A percentile compares a stretch with the other conserved stretches of the same genome.
These are phyloP conservation scores for Linyphia triangularis DNA, from an alignment of 2,888 invertebrate genomes.

Conservation along the genomic window DNA sequence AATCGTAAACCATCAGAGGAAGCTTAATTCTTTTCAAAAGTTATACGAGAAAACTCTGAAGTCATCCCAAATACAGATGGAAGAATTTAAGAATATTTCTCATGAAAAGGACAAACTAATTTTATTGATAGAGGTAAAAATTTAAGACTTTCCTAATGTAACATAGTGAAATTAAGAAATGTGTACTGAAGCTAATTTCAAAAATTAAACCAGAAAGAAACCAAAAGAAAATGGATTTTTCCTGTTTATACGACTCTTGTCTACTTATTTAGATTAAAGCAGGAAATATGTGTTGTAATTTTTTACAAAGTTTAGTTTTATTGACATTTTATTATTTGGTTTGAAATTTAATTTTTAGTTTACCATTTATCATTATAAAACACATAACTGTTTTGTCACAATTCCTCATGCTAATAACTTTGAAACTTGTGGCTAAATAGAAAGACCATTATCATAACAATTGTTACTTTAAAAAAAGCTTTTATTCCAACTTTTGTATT, in stretches of 20 bases:
- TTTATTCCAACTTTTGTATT: not conserved
- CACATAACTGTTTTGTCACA: too few species aligned
- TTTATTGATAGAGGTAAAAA: slow-evolving; percentile 16
- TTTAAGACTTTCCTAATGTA: not conserved
- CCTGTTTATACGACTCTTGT: too few species aligned
- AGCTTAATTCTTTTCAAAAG: slow-evolving; percentile 31
- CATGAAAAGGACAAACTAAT: slow-evolving; percentile 41
- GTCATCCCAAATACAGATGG: slow-evolving; percentile 19
- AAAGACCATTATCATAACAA: not conserved
- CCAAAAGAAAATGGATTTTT: too few species aligned
- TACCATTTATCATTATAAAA: too few species aligned
- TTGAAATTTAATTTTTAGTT: too few species aligned
- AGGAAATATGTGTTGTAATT: too few species aligned
- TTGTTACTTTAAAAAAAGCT: not conserved
- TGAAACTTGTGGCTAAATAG: not conserved
- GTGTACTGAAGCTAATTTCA: too few species aligned
- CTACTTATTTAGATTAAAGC: too few species aligned
- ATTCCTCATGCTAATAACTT: not conserved
- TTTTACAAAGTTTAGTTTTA: too few species aligned
- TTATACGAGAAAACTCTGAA: slow-evolving; percentile 23
- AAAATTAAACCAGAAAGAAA: too few species aligned
- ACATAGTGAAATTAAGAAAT: too few species aligned
- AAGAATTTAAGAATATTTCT: slow-evolving; percentile 32
- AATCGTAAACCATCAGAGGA: slow-evolving; percentile 16
- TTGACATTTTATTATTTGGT: too few species aligned